Evolutionary conservation across 1,140 invertebrate species (phyloP), one percentile per base, ranked within the genome.

Genomic region (Plutomurus gul): DNA sequence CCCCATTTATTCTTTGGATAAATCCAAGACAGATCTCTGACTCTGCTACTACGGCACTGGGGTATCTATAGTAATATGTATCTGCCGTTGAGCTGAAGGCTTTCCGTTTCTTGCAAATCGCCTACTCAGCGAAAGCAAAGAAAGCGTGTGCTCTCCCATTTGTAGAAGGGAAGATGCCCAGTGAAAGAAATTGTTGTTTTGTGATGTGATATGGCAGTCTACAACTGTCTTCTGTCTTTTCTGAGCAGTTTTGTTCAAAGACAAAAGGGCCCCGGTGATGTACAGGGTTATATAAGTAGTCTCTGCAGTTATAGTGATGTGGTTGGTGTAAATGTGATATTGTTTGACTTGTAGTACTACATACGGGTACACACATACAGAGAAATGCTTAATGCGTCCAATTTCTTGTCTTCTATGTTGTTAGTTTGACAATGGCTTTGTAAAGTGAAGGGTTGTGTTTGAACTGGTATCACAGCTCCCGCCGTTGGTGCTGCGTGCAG

Each of bases 331-430:
- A 65, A 65, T 65, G 56, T 27, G 27, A 65, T 65, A 65, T 65
- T 65, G 36, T 65, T 65, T 36, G 56, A 65, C 56, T 65, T 65
- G 56, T 65, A n/a, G 30, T 65, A 65, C 56, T 33, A 30, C n/a
- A n/a, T n/a, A n/a, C n/a, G n/a, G n/a, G 27, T 30, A 33, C 11
- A 30, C 36, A 27, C 56, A 65, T 25, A 27, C 22, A 65, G 27
- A 43, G 2, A 33, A 16, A 65, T 65, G 27, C 56, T 33, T n/a
- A 33, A 65, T 65, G 56, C 16, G 4, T 65, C 13, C 33, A 30
- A 4, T 30, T 36, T 65, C 13, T 36, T 33, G 11, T 51, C 36
- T 18, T 1, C 4, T 30, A 7, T 13, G 18, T 22, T 51, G 16
- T 65, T 65, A 16, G 13, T 16, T 65, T 65, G 13, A 65, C 56